Evolutionary conservation across 1,140 invertebrate genomes (phyloP).

Genomic region (Portunus trituberculatus): DNA sequence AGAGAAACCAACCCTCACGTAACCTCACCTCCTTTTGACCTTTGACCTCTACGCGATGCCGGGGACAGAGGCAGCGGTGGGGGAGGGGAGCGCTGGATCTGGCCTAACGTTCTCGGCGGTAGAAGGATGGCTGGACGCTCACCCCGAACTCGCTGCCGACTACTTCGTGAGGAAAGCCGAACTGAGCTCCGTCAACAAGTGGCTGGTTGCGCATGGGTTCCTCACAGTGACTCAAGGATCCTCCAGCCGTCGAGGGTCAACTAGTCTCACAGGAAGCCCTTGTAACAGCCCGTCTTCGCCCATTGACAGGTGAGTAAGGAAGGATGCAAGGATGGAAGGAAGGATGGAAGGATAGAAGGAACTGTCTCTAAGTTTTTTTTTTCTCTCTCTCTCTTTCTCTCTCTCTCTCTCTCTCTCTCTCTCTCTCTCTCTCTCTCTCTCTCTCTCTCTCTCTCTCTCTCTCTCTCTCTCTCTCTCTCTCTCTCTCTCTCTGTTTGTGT

Average conservation of each 20-base stretch:
- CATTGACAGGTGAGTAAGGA: conserved; percentile 37
- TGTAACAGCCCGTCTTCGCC: conserved; percentile 54
- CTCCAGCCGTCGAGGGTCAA: conserved; percentile 47
- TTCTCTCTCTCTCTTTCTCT: neutral
- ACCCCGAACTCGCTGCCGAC: conserved; percentile 81
- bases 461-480: neutral
- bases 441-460: neutral
- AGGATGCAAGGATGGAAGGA: too few relatives aligned
- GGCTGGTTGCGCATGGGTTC: conserved; percentile 65
- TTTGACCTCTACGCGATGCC: neutral
- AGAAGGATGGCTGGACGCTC: conserved; percentile 82
- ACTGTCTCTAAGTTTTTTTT: too few relatives aligned
- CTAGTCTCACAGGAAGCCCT: conserved; percentile 47
- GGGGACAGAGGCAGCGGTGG: neutral
- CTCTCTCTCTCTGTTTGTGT: neutral
- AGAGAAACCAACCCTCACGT: neutral
- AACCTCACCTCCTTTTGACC: neutral
- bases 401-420: neutral
- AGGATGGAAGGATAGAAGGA: too few relatives aligned
- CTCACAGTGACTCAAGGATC: conserved; percentile 64
- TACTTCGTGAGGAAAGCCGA: conserved; percentile 82
- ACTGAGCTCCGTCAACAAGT: conserved; percentile 77
- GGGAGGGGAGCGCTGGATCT: neutral
- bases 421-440: neutral
- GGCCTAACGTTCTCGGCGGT: conserved; percentile 78